A percentile compares a stretch with the other conserved stretches of the same genome.
These are phyloP conservation scores for Rhipidura dahli DNA, from an alignment of 2,113 vertebrate species.

Conservation along the genomic window DNA sequence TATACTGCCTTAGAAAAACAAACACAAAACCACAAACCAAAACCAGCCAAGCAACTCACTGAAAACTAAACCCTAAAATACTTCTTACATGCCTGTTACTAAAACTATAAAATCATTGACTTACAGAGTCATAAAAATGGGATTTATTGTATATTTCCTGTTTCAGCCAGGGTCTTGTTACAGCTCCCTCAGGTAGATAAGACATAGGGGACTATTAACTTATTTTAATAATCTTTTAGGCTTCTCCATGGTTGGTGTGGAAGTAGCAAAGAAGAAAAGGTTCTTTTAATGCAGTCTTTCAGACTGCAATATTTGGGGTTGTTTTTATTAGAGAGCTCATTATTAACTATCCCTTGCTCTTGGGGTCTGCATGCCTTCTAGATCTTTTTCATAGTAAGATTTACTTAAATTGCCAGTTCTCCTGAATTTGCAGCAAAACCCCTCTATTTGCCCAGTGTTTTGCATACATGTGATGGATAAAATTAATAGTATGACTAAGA, in stretches of 20 bases:
- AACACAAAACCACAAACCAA: not conserved
- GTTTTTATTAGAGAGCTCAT: not conserved
- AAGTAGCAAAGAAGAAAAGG: not conserved
- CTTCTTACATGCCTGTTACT: constrained; percentile 17
- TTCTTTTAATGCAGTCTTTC: not conserved
- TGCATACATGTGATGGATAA: not conserved
- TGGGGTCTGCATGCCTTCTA: not conserved
- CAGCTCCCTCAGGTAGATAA: constrained; percentile 47
- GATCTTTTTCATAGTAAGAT: not conserved
- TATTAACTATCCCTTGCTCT: not conserved
- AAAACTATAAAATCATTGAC: constrained; percentile 54
- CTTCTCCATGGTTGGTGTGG: not conserved
- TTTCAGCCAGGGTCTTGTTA: constrained; percentile 22
- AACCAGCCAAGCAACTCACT: not conserved
- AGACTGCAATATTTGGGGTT: not conserved
- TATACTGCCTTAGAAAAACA: not conserved
- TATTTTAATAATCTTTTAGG: constrained; percentile 31
- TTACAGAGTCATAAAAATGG: constrained; percentile 60
- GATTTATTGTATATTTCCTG: constrained; percentile 69
- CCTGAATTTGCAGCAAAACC: not conserved
- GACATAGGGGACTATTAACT: constrained; percentile 43
- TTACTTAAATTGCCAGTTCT: not conserved
- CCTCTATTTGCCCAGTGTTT: not conserved
- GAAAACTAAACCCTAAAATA: not conserved
- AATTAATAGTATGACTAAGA: not conserved